Conservation (phyloP, 2,797 vertebrate genomes). For the Myiotriccus ornatus region DNA sequence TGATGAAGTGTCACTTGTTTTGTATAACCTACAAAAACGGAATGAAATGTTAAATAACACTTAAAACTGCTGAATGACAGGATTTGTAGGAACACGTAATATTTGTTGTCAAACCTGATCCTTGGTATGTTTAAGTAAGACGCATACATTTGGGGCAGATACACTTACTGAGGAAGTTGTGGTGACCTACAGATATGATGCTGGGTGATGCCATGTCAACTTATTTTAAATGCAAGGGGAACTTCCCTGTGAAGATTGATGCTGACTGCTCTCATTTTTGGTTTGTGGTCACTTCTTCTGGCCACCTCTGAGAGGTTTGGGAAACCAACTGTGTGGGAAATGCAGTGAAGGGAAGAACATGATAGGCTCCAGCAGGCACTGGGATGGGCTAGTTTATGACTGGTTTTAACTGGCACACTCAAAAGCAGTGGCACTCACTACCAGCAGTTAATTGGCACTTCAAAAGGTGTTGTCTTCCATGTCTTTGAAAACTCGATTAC, state of each 20-base stretch:
- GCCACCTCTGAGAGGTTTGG: neutral
- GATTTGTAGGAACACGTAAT: neutral
- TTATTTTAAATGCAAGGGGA: neutral
- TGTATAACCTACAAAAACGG: neutral
- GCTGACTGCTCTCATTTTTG: neutral
- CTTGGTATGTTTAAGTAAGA: neutral
- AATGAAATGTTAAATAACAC: neutral
- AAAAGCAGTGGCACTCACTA: neutral
- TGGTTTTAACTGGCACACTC: neutral
- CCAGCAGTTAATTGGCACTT: neutral
- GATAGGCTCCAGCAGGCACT: accelerated
- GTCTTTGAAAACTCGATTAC: neutral
- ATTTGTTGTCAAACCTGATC: neutral
- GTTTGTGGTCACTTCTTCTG: neutral
- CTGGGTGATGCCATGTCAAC: neutral
- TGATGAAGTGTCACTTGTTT: neutral
- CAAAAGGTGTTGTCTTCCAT: neutral
- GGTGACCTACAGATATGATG: neutral
- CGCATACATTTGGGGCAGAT: neutral
- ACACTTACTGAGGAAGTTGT: neutral
- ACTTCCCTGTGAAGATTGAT: neutral
- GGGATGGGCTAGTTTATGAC: neutral
- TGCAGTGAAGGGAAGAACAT: neutral
- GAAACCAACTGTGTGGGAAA: neutral
- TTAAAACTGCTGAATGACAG: neutral